Evolutionary conservation across 2,797 vertebrate species (phyloP).

Genomic region (Columba guinea): DNA sequence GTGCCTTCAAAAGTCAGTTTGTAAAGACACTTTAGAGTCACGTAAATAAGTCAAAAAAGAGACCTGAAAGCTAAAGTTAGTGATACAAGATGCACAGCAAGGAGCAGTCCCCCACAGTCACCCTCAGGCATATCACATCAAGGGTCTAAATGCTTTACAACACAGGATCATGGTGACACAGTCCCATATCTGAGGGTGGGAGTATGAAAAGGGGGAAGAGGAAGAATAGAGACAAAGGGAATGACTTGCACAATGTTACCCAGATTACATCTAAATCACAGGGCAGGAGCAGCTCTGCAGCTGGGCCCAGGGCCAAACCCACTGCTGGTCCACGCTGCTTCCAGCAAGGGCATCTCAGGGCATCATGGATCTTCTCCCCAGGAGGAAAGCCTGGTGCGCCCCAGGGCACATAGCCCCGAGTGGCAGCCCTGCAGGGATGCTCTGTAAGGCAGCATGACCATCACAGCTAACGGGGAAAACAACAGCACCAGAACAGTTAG

Average conservation of each 20-base stretch:
- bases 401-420: neutral
- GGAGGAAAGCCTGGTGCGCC: neutral
- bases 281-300: neutral
- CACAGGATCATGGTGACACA: neutral
- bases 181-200: neutral
- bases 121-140: neutral
- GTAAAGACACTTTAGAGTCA: neutral
- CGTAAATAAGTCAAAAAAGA: neutral
- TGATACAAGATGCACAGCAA: neutral
- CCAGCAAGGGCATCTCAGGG: neutral
- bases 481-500: neutral
- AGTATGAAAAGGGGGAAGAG: neutral
- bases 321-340: neutral
- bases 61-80: neutral
- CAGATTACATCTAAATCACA: constrained; percentile 26
- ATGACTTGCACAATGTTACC: neutral
- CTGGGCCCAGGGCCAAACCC: neutral
- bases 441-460: neutral
- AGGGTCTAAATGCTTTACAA: neutral
- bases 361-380: neutral
- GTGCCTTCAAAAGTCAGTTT: neutral
- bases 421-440: neutral
- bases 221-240: neutral
- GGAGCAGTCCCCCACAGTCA: neutral
- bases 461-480: neutral